phyloP scores from a whole-genome alignment of 1,140 invertebrate genomes.

The Drosophila bocki region DNA sequence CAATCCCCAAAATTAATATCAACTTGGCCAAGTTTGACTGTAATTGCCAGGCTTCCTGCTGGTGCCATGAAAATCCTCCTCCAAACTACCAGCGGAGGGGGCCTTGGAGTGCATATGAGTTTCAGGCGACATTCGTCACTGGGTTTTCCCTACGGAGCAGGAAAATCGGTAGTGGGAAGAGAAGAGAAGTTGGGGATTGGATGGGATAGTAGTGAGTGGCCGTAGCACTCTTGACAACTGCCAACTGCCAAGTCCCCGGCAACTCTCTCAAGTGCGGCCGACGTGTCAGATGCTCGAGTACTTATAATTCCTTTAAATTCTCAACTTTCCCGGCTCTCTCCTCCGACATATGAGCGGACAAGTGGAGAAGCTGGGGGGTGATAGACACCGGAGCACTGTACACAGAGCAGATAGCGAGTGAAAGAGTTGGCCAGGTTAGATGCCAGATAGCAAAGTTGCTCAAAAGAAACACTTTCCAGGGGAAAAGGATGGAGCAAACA shows the following conservation, averaged over 20 bases:
- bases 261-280: constrained; percentile 51
- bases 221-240: constrained; percentile 48
- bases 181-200: not conserved
- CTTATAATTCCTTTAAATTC: constrained; percentile 56
- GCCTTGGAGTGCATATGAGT: constrained; percentile 34
- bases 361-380: constrained; percentile 1
- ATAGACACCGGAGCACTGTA: constrained; percentile 7
- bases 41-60: constrained; percentile 9
- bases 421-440: constrained; percentile 11
- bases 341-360: constrained; percentile 32
- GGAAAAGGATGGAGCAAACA: not conserved
- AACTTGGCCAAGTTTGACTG: constrained; percentile 10
- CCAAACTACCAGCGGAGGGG: constrained; percentile 2
- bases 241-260: constrained; percentile 50
- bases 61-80: not conserved
- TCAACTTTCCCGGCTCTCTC: constrained; percentile 34
- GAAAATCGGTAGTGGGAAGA: not conserved
- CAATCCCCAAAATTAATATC: constrained; percentile 24
- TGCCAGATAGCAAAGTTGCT: constrained; percentile 13
- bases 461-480: not conserved
- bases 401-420: constrained; percentile 16
- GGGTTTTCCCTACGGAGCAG: not conserved
- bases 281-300: constrained; percentile 53
- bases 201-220: constrained; percentile 32
- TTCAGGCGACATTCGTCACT: constrained; percentile 44